Evolutionary conservation across 2,113 vertebrate species (phyloP), one percentile per base, ranked within the genome.

Genomic region (Chaenocephalus aceratus): DNA sequence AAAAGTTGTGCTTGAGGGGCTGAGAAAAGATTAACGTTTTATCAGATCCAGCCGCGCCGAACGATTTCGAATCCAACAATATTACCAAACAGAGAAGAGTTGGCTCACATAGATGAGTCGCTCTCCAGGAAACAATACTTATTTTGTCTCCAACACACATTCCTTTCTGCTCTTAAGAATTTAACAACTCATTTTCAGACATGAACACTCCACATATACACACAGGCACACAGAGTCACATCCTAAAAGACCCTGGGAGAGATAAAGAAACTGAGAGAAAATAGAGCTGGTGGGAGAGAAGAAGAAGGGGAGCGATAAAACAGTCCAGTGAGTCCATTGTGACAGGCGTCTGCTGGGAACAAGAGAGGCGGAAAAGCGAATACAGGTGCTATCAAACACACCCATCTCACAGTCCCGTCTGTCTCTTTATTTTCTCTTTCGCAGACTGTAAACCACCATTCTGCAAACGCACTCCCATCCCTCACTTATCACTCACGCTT

Each of bases 271-370:
- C 69, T 12, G 77, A 80, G 72, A 87, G 80, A 83, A 80, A 75
- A 73, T 73, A 81, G 83, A 85, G 80, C 34, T 8, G 18, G 49
- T 58, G 73, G 46, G 56, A 34, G 63, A 6, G 51, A 2, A 30
- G 18, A 53, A 68, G 60, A 61, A 48, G 74, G 74, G 45, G 75
- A 77, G 82, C 65, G 88, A 92, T 93, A 92, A 94, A 94, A 92
- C 87, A 90, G 89, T 89, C 86, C 87, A 88, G 86, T 88, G 90
- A 91, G 84, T 90, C 88, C 70, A 68, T 70, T 81, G 93, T 92
- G 93, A 94, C 93, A 93, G 86, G 84, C 54, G 51, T 91, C 93
- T 86, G 62, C 76, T 72, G 91, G 92, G 90, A 91, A 81, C 78
- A 74, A 77, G 72, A 72, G 82, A 84, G 78, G 80, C 41, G 21